A percentile compares a stretch with the other conserved stretches of the same genome.
Conservation (phyloP, 1,140 invertebrate species). For the Nasonia longicornis region DNA sequence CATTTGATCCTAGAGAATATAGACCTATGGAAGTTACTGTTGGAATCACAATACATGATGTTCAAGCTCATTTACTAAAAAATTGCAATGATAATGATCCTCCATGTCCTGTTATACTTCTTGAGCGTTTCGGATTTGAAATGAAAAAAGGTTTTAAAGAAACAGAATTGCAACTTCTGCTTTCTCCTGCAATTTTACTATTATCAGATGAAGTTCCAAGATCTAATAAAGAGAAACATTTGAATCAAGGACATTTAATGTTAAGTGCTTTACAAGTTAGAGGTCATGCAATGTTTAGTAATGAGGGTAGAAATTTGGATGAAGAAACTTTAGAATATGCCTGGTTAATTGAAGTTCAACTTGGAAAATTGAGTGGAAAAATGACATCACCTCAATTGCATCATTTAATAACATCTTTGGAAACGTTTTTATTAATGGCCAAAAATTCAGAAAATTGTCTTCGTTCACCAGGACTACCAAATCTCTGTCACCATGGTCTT, state of each 20-base stretch:
- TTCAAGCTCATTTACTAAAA: slow-evolving; percentile 93
- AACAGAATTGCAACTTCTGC: slow-evolving; percentile 89
- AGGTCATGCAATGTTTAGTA: slow-evolving; percentile 98
- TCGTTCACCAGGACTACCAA: slow-evolving; percentile 78
- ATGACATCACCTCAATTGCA: slow-evolving; percentile 85
- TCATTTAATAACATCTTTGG: slow-evolving; percentile 86
- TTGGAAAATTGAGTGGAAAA: slow-evolving; percentile 85
- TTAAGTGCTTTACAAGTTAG: slow-evolving; percentile 90
- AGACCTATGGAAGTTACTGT: slow-evolving; percentile 91
- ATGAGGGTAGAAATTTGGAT: slow-evolving; percentile 87
- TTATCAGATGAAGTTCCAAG: slow-evolving; percentile 79
- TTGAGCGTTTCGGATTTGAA: slow-evolving; percentile 95
- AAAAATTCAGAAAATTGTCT: slow-evolving; percentile 91
- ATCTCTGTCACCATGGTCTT: slow-evolving; percentile 88
- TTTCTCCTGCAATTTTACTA: slow-evolving; percentile 90
- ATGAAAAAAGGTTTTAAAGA: slow-evolving; percentile 94
- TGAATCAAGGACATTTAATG: slow-evolving; percentile 90
- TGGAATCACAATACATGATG: slow-evolving; percentile 94
- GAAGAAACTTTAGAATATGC: slow-evolving; percentile 97
- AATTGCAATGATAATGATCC: slow-evolving; percentile 89
- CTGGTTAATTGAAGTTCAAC: slow-evolving; percentile 89
- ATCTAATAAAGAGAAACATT: slow-evolving; percentile 78
- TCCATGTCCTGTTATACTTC: slow-evolving; percentile 88
- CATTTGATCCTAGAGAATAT: slow-evolving; percentile 89
- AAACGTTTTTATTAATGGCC: slow-evolving; percentile 89